Conservation (phyloP, 1,140 invertebrate genomes). For the Steinernema khuongi region DNA sequence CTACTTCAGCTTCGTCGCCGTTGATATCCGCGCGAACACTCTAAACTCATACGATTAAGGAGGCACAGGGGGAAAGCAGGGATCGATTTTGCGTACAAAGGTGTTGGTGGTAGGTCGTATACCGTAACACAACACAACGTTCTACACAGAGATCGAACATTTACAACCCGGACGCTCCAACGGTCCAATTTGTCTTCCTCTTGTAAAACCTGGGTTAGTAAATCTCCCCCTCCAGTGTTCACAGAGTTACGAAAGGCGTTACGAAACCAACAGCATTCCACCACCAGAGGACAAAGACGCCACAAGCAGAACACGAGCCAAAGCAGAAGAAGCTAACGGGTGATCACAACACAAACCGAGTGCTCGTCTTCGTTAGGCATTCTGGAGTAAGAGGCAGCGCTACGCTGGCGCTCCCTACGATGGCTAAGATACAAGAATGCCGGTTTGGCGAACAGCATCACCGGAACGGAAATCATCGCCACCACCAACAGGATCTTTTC, state of each 20-base stretch:
- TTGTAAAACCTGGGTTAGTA: too few species aligned
- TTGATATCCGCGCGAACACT: slow-evolving; percentile 56
- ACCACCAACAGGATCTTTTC: slow-evolving; percentile 59
- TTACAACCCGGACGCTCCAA: too few species aligned
- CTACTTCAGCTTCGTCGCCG: slow-evolving; percentile 53
- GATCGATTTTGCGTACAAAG: slow-evolving; percentile 5
- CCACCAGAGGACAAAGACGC: background rate
- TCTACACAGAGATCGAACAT: too few species aligned
- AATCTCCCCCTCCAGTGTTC: too few species aligned
- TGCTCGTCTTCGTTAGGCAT: background rate
- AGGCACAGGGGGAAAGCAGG: slow-evolving; percentile 24
- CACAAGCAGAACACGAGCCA: background rate
- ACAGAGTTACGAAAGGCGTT: too few species aligned
- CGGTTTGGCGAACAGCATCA: slow-evolving; percentile 84
- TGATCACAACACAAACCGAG: slow-evolving; percentile 8
- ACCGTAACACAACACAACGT: too few species aligned
- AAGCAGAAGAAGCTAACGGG: background rate
- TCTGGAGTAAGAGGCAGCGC: background rate
- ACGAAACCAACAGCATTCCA: too few species aligned
- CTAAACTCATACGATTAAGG: slow-evolving; percentile 34
- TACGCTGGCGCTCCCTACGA: slow-evolving; percentile 1
- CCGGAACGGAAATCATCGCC: slow-evolving; percentile 76
- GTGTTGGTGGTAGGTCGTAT: slow-evolving; percentile 12
- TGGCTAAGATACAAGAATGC: slow-evolving; percentile 57
- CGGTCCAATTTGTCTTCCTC: too few species aligned